Base-by-base conservation (phyloP, 2,888 invertebrate species). In the Agrotis ipsilon region DNA sequence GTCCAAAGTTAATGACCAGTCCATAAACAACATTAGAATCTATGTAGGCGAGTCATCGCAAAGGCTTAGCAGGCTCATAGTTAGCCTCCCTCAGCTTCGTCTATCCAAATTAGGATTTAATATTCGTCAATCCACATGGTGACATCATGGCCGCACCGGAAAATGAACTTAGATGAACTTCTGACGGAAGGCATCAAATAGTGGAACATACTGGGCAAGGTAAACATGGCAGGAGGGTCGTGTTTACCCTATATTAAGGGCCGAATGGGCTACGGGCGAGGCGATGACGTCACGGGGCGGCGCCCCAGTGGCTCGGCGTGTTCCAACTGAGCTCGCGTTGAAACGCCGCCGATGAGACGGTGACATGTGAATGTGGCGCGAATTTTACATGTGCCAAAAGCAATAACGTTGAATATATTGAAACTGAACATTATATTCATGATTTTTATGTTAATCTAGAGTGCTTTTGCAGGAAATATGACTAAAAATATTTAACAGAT, bases 21-120 rank as follows among this genome's bases (percentile, higher is more conserved):
- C 59, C 45, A 52, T 60, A 70, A 71, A 72, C 48, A 39, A 64
- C 61, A 81, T 78, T 62, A 70, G 70, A 64, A 61, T 39, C 45
- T 49, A 75, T 95, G 94, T 96, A 91, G 94, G 90, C 95, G 93
- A 92, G 86, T 85, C 83, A 96, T 96, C 96, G 95, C 96, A 94
- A 94, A 93, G 89, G 81, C 91, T 39, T 86, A 91, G 90, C 91
- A 89, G 85, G 73, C 94, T 95, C 76, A 60, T 88, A 78, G 89
- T 79, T 88, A 89, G 90, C 77, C 92, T 92, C 92, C 94, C 96
- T 95, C 94, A 76, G 86, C 86, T 80, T 90, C 93, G 94, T 92
- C 94, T 76, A 84, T 86, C 92, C 91, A 84, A 84, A 84, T 81
- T 83, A 63, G 87, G 89, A 88, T 87, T 89, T 91, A 78, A 86